phyloP scores from a whole-genome alignment of 2,888 invertebrate genomes.

The Amblyjoppa proteus region DNA sequence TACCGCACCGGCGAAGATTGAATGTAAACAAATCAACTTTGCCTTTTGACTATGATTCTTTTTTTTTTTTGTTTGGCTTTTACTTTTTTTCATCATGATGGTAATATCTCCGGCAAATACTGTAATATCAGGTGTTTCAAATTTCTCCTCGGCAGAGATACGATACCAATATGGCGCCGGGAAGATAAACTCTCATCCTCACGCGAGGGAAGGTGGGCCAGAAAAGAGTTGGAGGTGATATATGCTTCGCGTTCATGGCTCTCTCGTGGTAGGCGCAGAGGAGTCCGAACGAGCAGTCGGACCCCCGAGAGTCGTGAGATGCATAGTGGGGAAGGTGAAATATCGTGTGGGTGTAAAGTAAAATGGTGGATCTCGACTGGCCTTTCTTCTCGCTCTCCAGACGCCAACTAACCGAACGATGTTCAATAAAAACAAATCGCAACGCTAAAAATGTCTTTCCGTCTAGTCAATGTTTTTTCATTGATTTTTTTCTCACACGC shows the following conservation, averaged over 20 bases:
- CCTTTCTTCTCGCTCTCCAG: conserved; percentile 41
- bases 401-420: conserved; percentile 64
- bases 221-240: conserved; percentile 80
- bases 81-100: background rate
- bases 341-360: conserved; percentile 82
- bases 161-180: conserved; percentile 80
- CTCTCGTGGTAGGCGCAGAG: conserved; percentile 74
- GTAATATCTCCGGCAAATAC: conserved; percentile 57
- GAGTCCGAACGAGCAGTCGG: conserved; percentile 61
- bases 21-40: conserved; percentile 34
- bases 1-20: conserved; percentile 21
- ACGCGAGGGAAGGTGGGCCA: conserved; percentile 73
- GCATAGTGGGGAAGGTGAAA: conserved; percentile 74
- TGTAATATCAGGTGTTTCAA: conserved; percentile 48
- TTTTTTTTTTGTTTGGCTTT: background rate
- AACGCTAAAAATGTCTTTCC: background rate
- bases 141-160: conserved; percentile 44
- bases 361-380: conserved; percentile 78
- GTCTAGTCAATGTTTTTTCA: background rate
- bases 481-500: background rate
- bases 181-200: conserved; percentile 35
- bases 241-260: conserved; percentile 75
- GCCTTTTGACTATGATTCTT: conserved; percentile 11
- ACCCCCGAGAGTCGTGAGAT: conserved; percentile 38
- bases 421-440: conserved; percentile 73